Evolutionary conservation across 1,140 invertebrate genomes (phyloP).

Genomic region (Cheumatopsyche charites): DNA sequence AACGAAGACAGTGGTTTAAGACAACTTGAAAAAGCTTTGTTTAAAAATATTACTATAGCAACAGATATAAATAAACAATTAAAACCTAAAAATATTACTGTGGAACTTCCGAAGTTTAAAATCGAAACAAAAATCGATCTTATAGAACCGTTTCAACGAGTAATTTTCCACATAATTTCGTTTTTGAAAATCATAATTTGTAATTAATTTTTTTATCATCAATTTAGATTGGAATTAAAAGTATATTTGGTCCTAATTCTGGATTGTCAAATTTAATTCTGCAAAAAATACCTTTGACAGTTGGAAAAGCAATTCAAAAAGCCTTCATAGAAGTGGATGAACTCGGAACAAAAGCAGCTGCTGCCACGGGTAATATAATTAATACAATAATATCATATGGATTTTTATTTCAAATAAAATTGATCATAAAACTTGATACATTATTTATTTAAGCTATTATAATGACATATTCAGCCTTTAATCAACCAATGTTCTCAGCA

Average conservation of each 20-base stretch:
- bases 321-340: slow-evolving; percentile 72
- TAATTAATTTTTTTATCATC: neutral
- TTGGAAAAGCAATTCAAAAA: slow-evolving; percentile 65
- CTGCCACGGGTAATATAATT: slow-evolving; percentile 57
- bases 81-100: slow-evolving; percentile 53
- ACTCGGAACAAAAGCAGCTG: slow-evolving; percentile 69
- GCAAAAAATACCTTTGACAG: neutral
- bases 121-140: slow-evolving; percentile 63
- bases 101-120: slow-evolving; percentile 68
- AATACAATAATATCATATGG: neutral
- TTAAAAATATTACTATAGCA: slow-evolving; percentile 46
- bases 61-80: neutral
- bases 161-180: slow-evolving; percentile 48
- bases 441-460: neutral
- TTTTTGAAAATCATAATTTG: neutral
- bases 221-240: neutral
- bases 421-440: neutral
- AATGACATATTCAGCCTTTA: neutral
- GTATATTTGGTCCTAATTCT: neutral
- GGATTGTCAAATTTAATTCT: neutral
- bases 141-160: slow-evolving; percentile 58
- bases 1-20: slow-evolving; percentile 63
- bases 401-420: neutral
- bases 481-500: neutral
- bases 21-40: slow-evolving; percentile 55